These are phyloP conservation scores for Petrophora chlorosata DNA, from an alignment of 2,888 invertebrate genomes.

Conservation along the genomic window DNA sequence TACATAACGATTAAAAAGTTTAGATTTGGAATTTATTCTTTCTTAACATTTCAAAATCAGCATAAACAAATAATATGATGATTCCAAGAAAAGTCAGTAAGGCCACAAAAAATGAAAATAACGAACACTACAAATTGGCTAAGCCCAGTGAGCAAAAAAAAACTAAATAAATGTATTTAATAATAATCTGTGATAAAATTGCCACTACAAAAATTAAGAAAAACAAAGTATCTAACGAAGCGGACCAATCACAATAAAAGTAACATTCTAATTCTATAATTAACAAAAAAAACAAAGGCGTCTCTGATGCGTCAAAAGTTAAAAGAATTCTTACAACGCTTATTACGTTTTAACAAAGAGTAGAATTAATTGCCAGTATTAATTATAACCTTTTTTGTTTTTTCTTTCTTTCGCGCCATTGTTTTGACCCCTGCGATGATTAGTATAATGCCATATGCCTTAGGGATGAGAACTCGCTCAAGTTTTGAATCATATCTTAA, in stretches of 20 bases:
- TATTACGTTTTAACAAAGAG: constrained; percentile 55
- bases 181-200: too few relatives aligned
- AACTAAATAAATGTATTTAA: too few relatives aligned
- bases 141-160: too few relatives aligned
- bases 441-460: constrained; percentile 53
- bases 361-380: constrained; percentile 76
- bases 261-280: constrained; percentile 42
- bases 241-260: constrained; percentile 29
- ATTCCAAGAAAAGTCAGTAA: too few relatives aligned
- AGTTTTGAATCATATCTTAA: too few relatives aligned
- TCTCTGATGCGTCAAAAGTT: constrained; percentile 43
- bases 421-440: constrained; percentile 45
- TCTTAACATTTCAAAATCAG: too few relatives aligned
- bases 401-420: constrained; percentile 43
- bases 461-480: constrained; percentile 36
- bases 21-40: too few relatives aligned
- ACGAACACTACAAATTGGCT: too few relatives aligned
- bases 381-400: constrained; percentile 75
- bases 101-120: too few relatives aligned
- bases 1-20: too few relatives aligned
- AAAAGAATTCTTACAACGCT: constrained; percentile 26
- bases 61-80: too few relatives aligned
- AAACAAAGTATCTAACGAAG: constrained; percentile 45
- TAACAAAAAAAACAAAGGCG: constrained; percentile 50
- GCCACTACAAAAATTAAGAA: constrained; percentile 24